Base-by-base conservation (phyloP, 2,113 vertebrate genomes). In the Leucoraja erinaceus region DNA sequence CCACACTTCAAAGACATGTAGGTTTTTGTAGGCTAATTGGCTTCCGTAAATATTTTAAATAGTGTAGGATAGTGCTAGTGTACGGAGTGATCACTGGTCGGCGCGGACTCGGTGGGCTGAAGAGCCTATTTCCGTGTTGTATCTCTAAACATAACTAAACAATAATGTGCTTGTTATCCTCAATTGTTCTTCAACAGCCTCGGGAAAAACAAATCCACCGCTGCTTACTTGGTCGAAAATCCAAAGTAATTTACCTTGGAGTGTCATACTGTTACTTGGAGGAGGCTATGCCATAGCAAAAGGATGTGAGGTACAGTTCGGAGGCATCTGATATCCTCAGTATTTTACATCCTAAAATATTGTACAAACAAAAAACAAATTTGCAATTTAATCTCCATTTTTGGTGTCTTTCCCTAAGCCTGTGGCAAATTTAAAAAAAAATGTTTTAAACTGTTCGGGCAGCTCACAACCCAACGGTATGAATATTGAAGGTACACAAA, bases 221-320 rank as follows among this genome's bases (percentile, higher is more conserved):
- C 95, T 99, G 93, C 94, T 99, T 92, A 97, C 97, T 0, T 99
- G 98, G 98, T 98, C 96, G 94, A 99, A 97, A 94, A 97, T 96
- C 14, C 98, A 99, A 93, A 97, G 98, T 61, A 96, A 96, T 0
- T 97, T 99, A 92, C 99, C 99, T 61, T 99, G 99, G 99, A 99
- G 98, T 93, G 98, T 99, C 94, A 97, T 99, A 93, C 95, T 99
- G 78, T 95, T 99, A 93, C 97, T 99, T 0, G 99, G 99, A 93
- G 98, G 99, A 0, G 99, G 99, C 91, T 99, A 99, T 0, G 98
- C 99, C 76, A 99, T 99, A 98, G 99, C 98, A n/a, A 99, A 98
- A 94, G 99, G 97, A 91, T 99, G 99, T 77, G 99, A 99, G 98
- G 99, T 99, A 95, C 88, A 38, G n/a, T 5, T 31, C 56, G 63